phyloP scores from a whole-genome alignment of 2,113 vertebrate genomes.

The Dasyurus viverrinus region DNA sequence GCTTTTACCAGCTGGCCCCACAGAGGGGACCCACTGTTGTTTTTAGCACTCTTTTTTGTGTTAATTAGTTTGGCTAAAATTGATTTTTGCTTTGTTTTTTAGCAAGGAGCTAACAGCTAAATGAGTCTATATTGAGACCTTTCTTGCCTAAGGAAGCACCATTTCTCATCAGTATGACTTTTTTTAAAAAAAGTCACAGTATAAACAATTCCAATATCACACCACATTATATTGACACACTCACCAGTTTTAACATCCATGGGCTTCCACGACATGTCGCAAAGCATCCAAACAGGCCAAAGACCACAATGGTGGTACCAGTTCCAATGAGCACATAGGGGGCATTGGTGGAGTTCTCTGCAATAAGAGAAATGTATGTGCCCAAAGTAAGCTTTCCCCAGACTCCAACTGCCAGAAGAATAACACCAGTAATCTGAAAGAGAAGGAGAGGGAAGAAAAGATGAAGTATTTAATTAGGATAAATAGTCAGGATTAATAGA shows the following conservation, averaged over 20 bases:
- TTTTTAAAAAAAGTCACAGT: neutral
- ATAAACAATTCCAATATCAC: neutral
- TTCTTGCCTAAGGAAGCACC: slow-evolving; percentile 34
- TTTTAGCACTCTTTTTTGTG: neutral
- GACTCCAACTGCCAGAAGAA: slow-evolving; percentile 96
- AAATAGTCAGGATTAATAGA: neutral
- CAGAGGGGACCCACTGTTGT: neutral
- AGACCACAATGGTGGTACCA: slow-evolving; percentile 96
- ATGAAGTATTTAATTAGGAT: slow-evolving; percentile 9
- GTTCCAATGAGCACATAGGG: slow-evolving; percentile 98
- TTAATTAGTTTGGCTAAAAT: neutral
- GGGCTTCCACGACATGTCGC: slow-evolving; percentile 98
- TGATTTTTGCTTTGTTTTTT: neutral
- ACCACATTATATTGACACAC: slow-evolving; percentile 52
- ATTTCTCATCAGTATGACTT: slow-evolving; percentile 16
- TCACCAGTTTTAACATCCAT: slow-evolving; percentile 99
- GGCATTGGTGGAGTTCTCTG: slow-evolving; percentile 98
- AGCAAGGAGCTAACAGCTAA: neutral
- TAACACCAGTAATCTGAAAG: slow-evolving; percentile 96
- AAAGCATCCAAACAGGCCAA: slow-evolving; percentile 98
- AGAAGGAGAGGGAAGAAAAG: slow-evolving; percentile 1
- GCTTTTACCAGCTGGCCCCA: slow-evolving; percentile 33
- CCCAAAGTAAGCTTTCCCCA: slow-evolving; percentile 98
- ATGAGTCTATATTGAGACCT: slow-evolving; percentile 43
- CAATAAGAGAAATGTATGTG: slow-evolving; percentile 97